Conservation (phyloP, 1,140 invertebrate genomes). For the Diabrotica undecimpunctata region DNA sequence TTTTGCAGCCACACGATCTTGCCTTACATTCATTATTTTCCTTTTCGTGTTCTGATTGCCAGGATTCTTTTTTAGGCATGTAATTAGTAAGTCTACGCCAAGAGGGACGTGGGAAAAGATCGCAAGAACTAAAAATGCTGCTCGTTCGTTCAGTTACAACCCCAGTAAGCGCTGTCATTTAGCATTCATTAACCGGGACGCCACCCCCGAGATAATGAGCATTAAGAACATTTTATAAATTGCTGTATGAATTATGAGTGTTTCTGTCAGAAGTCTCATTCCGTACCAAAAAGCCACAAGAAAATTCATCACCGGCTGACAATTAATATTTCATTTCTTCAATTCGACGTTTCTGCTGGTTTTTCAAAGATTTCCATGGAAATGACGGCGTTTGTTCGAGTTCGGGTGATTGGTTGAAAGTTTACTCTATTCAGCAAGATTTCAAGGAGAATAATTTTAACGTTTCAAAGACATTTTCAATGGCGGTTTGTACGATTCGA, state of each 20-base stretch:
- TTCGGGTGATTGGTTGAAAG: neutral
- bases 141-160: neutral
- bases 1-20: too few relatives aligned
- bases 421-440: neutral
- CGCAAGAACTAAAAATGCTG: slow-evolving; percentile 3
- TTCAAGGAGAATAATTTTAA: neutral
- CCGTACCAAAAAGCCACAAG: neutral
- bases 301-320: slow-evolving; percentile 1
- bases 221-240: slow-evolving; percentile 3
- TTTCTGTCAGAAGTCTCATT: neutral
- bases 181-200: slow-evolving; percentile 1
- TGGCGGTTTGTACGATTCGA: neutral
- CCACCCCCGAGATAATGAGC: slow-evolving; percentile 1
- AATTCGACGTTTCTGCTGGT: neutral
- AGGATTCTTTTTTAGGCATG: too few relatives aligned
- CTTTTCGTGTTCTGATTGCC: too few relatives aligned
- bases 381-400: neutral
- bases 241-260: slow-evolving; percentile 2
- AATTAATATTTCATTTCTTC: slow-evolving; percentile 1
- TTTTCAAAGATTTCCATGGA: slow-evolving; percentile 2
- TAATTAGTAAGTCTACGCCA: neutral
- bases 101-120: neutral
- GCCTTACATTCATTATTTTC: too few relatives aligned
- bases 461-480: neutral
- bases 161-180: neutral